Percentiles rank a stretch among this genome's conserved stretches.
Evolutionary conservation across 2,113 vertebrate species (phyloP).

Genomic region (Etheostoma cragini): DNA sequence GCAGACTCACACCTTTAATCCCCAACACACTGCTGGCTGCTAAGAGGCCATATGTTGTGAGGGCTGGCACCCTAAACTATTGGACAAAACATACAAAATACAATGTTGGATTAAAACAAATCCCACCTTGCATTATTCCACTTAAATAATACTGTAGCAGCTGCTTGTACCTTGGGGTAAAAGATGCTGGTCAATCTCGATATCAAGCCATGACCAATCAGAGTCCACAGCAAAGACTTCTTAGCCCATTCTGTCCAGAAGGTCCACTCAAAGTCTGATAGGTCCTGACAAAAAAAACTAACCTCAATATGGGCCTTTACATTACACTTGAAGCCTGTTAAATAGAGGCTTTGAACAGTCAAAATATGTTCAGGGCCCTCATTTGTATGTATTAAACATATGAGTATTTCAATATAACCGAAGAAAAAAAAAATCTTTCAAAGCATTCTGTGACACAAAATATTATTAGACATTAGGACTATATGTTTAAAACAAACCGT

Average conservation of each 20-base stretch:
- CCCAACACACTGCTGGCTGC: slow-evolving; percentile 90
- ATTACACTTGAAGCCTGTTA: neutral
- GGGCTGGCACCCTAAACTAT: slow-evolving; percentile 87
- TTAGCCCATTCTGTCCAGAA: slow-evolving; percentile 96
- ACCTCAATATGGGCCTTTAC: neutral
- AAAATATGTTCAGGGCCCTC: neutral
- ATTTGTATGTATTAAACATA: neutral
- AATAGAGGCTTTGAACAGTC: neutral
- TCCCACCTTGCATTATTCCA: neutral
- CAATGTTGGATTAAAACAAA: neutral
- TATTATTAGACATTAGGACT: neutral
- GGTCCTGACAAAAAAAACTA: slow-evolving; percentile 84
- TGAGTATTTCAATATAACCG: neutral
- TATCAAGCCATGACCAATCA: slow-evolving; percentile 87
- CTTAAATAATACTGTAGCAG: neutral
- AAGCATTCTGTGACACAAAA: neutral
- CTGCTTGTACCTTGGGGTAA: slow-evolving; percentile 84
- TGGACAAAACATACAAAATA: slow-evolving; percentile 20
- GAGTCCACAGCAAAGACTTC: slow-evolving; percentile 86
- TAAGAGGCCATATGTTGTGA: slow-evolving; percentile 88
- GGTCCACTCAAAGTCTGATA: slow-evolving; percentile 94
- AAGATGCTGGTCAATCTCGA: slow-evolving; percentile 85
- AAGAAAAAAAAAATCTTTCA: neutral
- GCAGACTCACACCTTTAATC: slow-evolving; percentile 84
- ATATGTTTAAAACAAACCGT: neutral